phyloP scores from a whole-genome alignment of 2,888 invertebrate genomes.

The Hydropsyche betteni region DNA sequence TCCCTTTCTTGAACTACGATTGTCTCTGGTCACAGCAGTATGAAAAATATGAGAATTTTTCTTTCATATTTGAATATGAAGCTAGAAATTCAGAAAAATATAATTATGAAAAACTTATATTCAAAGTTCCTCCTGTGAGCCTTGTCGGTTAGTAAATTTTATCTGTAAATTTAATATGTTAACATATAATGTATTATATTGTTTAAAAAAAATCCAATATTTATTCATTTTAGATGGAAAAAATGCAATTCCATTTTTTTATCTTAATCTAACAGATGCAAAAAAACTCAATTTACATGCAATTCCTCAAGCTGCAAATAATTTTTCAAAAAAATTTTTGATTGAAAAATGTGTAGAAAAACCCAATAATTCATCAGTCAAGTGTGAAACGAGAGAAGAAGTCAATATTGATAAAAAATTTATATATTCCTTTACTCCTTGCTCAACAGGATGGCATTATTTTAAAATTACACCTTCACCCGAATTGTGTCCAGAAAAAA shows the following conservation, averaged over 20 bases:
- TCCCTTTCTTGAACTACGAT: conserved; percentile 40
- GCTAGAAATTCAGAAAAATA: conserved; percentile 24
- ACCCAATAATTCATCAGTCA: background rate
- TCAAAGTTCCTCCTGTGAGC: conserved; percentile 45
- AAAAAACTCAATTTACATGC: conserved; percentile 36
- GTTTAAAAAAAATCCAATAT: too few species aligned
- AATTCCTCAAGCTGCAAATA: conserved; percentile 29
- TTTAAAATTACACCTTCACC: conserved; percentile 41
- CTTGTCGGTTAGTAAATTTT: conserved; percentile 24
- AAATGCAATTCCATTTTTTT: conserved; percentile 44
- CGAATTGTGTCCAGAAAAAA: conserved; percentile 15
- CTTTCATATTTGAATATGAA: conserved; percentile 46
- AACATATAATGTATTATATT: too few species aligned
- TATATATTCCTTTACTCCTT: conserved; percentile 37
- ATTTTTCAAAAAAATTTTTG: background rate
- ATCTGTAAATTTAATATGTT: background rate
- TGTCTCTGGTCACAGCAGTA: conserved; percentile 49
- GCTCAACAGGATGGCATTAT: conserved; percentile 41
- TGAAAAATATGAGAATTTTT: conserved; percentile 45
- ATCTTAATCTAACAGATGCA: conserved; percentile 41
- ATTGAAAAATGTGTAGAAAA: conserved; percentile 17
- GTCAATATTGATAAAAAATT: conserved; percentile 31
- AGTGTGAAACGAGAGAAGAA: conserved; percentile 6
- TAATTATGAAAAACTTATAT: conserved; percentile 43
- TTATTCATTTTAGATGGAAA: background rate